Evolutionary conservation across 2,888 invertebrate species (phyloP), one percentile per base, ranked within the genome.

Genomic region (Diabrotica balteata): DNA sequence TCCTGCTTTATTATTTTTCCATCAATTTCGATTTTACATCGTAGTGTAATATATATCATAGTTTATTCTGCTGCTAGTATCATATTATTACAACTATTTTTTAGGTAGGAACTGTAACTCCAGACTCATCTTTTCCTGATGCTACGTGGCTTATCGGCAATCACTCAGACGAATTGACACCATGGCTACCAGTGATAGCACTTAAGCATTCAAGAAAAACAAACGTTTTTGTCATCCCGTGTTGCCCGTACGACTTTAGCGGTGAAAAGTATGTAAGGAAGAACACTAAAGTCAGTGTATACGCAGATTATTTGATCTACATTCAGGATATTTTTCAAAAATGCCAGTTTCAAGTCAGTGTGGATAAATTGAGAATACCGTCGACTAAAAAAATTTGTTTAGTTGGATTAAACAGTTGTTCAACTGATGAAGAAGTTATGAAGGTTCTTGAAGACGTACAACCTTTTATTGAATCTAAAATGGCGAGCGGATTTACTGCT

Each of bases 111-210:
- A 87, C 90, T 4, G 87, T 95, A 63, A 87, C 88, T 8, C 88
- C 90, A 71, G 81, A 87, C 60, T 87, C 87, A 70, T 80, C 88
- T 53, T 94, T 92, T 78, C 89, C 91, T 8, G 88, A 90, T n/a
- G 88, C 87, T 44, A 93, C 96, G 79, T 97, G 97, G 97, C 85
- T 99, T 60, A 96, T 99, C 81, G 99, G 98, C 61, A 99, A 99
- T 85, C 99, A 99, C 86, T 97, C 97, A 10, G 99, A 99, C 86
- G 98, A 99, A 83, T 85, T 99, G n/a, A 98, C 98, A 8, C 97
- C 98, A 1, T 99, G 98, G 98, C 91, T 99, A 77, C 97, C 98
- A 22, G 91, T 98, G 0, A 90, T 98, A 76, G 93, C 98, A 43
- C 90, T 95, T 0, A 87, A 88, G 66, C 92, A 93, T 84, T 92